A percentile compares a stretch with the other conserved stretches of the same genome.
Evolutionary conservation across 2,797 vertebrate species (phyloP).

Genomic region (Xerus rutilus): DNA sequence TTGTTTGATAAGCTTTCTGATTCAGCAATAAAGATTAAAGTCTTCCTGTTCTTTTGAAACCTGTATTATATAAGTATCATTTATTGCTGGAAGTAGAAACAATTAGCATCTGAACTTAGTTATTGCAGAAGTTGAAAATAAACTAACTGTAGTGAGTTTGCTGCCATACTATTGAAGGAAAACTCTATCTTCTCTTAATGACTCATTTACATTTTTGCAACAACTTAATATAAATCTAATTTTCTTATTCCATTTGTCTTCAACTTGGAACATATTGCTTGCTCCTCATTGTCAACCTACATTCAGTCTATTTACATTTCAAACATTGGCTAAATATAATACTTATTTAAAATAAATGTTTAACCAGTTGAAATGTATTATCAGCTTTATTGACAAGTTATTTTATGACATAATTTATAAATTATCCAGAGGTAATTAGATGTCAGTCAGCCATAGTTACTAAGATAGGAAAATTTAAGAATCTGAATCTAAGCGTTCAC

Average conservation of each 20-base stretch:
- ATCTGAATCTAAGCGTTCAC: neutral
- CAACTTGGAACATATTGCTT: neutral
- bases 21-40: slow-evolving; percentile 40
- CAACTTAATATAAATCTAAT: slow-evolving; percentile 48
- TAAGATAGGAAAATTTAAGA: slow-evolving; percentile 27
- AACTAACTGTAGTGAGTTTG: neutral
- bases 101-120: slow-evolving; percentile 67
- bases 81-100: slow-evolving; percentile 65
- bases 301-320: slow-evolving; percentile 58
- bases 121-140: slow-evolving; percentile 36
- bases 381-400: slow-evolving; percentile 52
- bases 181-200: slow-evolving; percentile 57
- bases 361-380: slow-evolving; percentile 49
- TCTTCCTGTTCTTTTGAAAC: slow-evolving; percentile 65
- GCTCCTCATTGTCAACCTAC: slow-evolving; percentile 8
- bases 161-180: slow-evolving; percentile 39
- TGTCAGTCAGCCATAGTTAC: neutral
- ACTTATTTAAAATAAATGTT: slow-evolving; percentile 56
- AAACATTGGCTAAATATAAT: slow-evolving; percentile 37
- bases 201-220: slow-evolving; percentile 38
- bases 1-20: slow-evolving; percentile 57
- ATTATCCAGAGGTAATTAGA: neutral
- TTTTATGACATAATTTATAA: slow-evolving; percentile 52
- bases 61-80: neutral
- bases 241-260: slow-evolving; percentile 56